These are phyloP conservation scores for Caenorhabditis latens DNA, from an alignment of 1,140 invertebrate species.

Conservation along the genomic window DNA sequence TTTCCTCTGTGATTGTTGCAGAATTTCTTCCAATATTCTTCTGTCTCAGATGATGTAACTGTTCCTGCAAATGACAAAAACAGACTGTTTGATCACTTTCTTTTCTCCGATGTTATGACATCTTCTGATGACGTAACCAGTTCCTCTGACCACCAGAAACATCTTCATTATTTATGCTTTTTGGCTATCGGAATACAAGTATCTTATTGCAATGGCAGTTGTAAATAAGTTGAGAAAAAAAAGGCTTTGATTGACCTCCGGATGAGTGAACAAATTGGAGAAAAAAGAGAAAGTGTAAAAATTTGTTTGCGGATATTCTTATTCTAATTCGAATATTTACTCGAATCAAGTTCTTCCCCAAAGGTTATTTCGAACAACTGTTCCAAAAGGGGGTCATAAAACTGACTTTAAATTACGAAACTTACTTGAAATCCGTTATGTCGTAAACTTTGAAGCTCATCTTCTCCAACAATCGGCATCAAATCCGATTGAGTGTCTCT, in stretches of 20 bases:
- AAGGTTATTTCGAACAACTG: too few relatives aligned
- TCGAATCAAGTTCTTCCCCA: too few relatives aligned
- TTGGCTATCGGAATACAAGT: constrained; percentile 24
- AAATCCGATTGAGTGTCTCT: constrained; percentile 6
- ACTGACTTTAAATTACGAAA: not conserved
- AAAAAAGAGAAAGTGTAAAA: not conserved
- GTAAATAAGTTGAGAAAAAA: constrained; percentile 17
- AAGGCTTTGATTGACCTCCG: constrained; percentile 38
- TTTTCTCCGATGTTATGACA: constrained; percentile 14
- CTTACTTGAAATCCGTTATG: constrained; percentile 28
- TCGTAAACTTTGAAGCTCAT: constrained; percentile 50
- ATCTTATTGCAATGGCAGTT: constrained; percentile 26
- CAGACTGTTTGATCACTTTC: constrained; percentile 51
- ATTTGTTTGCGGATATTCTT: not conserved
- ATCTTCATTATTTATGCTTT: constrained; percentile 45
- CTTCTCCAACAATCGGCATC: constrained; percentile 39
- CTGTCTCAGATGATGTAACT: constrained; percentile 40
- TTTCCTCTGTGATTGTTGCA: constrained; percentile 33
- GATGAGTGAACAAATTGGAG: constrained; percentile 17
- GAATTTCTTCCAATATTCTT: constrained; percentile 35
- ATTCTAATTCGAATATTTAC: too few relatives aligned
- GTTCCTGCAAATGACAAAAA: constrained; percentile 49
- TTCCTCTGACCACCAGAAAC: constrained; percentile 11
- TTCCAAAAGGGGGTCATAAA: too few relatives aligned
- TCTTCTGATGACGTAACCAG: constrained; percentile 23